A percentile compares a stretch with the other conserved stretches of the same genome.
phyloP scores from a whole-genome alignment of 2,888 invertebrate species.

The Neoascia interrupta region DNA sequence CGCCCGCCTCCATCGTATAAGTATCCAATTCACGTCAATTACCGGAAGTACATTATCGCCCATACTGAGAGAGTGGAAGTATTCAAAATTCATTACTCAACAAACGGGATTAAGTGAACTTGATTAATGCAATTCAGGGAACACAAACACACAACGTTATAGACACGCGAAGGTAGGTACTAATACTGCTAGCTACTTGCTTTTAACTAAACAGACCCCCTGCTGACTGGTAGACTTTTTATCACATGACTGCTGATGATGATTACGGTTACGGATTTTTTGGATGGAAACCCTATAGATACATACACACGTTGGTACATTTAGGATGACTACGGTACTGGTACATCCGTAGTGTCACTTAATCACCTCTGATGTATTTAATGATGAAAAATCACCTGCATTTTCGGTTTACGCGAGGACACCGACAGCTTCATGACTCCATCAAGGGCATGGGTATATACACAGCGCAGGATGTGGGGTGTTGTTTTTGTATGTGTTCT shows the following conservation, averaged over 20 bases:
- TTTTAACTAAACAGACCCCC: slow-evolving; percentile 11
- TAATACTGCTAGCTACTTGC: neutral
- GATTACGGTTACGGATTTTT: neutral
- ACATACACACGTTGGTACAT: too few relatives aligned
- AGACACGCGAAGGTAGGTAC: too few relatives aligned
- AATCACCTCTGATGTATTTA: slow-evolving; percentile 28
- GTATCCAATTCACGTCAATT: slow-evolving; percentile 15
- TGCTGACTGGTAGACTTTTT: too few relatives aligned
- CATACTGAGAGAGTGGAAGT: neutral
- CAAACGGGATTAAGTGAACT: slow-evolving; percentile 47
- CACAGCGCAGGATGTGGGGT: too few relatives aligned
- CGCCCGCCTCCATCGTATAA: too few relatives aligned
- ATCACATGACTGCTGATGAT: too few relatives aligned
- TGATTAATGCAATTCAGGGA: slow-evolving; percentile 41
- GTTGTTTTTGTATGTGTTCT: neutral
- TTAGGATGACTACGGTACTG: too few relatives aligned
- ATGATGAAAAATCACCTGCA: slow-evolving; percentile 49
- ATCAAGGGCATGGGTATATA: slow-evolving; percentile 13
- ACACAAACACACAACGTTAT: neutral
- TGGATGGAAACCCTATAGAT: neutral
- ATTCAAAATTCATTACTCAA: slow-evolving; percentile 40
- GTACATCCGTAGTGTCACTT: slow-evolving; percentile 24
- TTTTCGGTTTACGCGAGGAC: slow-evolving; percentile 21
- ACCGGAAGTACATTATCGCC: neutral
- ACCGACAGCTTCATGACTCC: slow-evolving; percentile 1